Evolutionary conservation across 2,888 invertebrate genomes (phyloP), one percentile per base, ranked within the genome.

Genomic region (Cistogaster globosa): DNA sequence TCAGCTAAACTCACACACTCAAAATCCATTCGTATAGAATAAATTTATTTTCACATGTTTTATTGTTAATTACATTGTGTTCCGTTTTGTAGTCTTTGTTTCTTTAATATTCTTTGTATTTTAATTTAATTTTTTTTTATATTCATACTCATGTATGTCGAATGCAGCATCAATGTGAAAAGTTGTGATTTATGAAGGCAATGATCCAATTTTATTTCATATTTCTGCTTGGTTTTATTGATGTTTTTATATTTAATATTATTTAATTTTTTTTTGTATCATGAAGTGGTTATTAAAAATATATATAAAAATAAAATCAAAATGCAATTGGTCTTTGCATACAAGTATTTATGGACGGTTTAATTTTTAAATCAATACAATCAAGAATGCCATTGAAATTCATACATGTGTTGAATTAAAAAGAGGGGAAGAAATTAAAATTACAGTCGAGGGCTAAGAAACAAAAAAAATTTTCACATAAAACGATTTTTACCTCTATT

Each of bases 131-230:
- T 18, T 18, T 22, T 53, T 62, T 4, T 53, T 51, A 26, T 71
- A 16, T 18, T n/a, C 72, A 45, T 53, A 20, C 20, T 48, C 11
- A 0, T 53, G 12, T 86, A 76, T 85, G 79, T 75, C 83, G 84
- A 83, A 67, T 22, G 68, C 45, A 60, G 48, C n/a, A 48, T 48
- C 1, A 12, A n/a, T 71, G 57, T 83, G 76, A 62, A 69, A 72
- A 74, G 74, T 77, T 79, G 74, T 75, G 85, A 83, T 83, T 85
- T 83, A 79, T 84, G 22, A 69, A 68, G 68, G 68, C 78, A 75
- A 74, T 79, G 74, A 79, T 63, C 69, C 68, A 79, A 69, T 83
- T 79, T 83, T 83, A 63, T 67, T 78, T 69, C 62, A 36, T 62
- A 69, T 78, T 60, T 62, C 36, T 58, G 36, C 55, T 18, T 60